These are phyloP conservation scores for Amphipyra tragopoginis DNA, from an alignment of 2,888 invertebrate genomes.

Conservation along the genomic window DNA sequence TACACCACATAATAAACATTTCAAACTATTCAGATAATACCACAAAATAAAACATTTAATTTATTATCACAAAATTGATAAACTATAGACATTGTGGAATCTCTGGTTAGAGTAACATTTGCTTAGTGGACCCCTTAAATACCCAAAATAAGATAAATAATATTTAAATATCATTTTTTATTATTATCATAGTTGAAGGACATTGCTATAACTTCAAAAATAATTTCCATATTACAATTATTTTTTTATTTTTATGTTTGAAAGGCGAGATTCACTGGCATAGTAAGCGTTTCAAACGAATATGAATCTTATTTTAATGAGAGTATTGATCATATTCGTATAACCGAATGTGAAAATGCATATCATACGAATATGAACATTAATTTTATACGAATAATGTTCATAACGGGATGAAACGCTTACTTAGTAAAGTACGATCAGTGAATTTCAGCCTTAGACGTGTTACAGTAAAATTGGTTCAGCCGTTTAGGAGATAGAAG, in stretches of 20 bases:
- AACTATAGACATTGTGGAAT: constrained; percentile 57
- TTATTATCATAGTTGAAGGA: constrained; percentile 23
- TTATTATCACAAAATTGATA: constrained; percentile 70
- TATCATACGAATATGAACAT: too few relatives aligned
- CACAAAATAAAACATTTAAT: constrained; percentile 61
- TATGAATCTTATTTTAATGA: too few relatives aligned
- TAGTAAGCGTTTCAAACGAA: too few relatives aligned
- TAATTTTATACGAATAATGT: too few relatives aligned
- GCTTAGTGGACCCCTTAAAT: constrained; percentile 51
- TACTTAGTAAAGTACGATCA: too few relatives aligned
- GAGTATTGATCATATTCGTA: too few relatives aligned
- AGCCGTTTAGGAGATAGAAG: constrained; percentile 35
- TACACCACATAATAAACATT: constrained; percentile 76
- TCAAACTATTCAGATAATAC: constrained; percentile 63
- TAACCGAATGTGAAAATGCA: too few relatives aligned
- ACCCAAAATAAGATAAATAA: constrained; percentile 39
- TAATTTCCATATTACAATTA: constrained; percentile 18
- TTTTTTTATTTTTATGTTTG: too few relatives aligned
- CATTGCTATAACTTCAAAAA: constrained; percentile 36
- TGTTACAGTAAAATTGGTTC: constrained; percentile 14
- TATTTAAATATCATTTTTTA: constrained; percentile 24
- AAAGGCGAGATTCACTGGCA: too few relatives aligned
- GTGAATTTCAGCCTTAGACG: too few relatives aligned
- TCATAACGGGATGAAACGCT: too few relatives aligned
- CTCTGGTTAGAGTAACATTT: constrained; percentile 39